A percentile compares a stretch with the other conserved stretches of the same genome.
These are phyloP conservation scores for Temnopleurus reevesii DNA, from an alignment of 53 echinoderm and acorn worm genomes.

Conservation along the genomic window DNA sequence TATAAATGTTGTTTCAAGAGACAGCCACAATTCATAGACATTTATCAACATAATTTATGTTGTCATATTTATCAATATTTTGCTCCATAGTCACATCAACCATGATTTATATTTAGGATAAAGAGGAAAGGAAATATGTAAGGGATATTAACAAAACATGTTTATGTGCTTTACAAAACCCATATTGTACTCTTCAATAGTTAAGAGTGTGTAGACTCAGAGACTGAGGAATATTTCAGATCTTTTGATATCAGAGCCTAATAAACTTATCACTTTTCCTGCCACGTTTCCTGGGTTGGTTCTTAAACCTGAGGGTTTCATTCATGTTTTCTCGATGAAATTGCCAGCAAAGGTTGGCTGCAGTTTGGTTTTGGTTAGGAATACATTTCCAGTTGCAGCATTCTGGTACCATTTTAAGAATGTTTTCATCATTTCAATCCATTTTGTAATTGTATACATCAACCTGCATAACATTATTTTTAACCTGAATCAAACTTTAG, in stretches of 20 bases:
- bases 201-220: not conserved
- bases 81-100: too few relatives aligned
- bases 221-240: not conserved
- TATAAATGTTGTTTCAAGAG: too few relatives aligned
- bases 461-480: too few relatives aligned
- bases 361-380: not conserved
- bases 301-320: not conserved
- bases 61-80: too few relatives aligned
- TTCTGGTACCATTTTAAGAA: too few relatives aligned
- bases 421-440: too few relatives aligned
- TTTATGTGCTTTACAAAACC: not conserved
- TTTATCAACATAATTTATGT: too few relatives aligned
- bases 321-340: not conserved
- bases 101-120: not conserved
- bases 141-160: conserved; percentile 32
- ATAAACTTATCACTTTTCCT: conserved; percentile 25
- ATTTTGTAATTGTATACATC: too few relatives aligned
- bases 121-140: conserved; percentile 20
- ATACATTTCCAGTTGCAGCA: too few relatives aligned
- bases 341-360: not conserved
- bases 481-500: too few relatives aligned
- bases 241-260: not conserved
- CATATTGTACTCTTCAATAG: not conserved
- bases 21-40: too few relatives aligned
- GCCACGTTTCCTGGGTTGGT: not conserved